A percentile compares a stretch with the other conserved stretches of the same genome.
These are phyloP conservation scores for Enteromius paludinosus DNA, from an alignment of 2,797 vertebrate species.

Conservation along the genomic window DNA sequence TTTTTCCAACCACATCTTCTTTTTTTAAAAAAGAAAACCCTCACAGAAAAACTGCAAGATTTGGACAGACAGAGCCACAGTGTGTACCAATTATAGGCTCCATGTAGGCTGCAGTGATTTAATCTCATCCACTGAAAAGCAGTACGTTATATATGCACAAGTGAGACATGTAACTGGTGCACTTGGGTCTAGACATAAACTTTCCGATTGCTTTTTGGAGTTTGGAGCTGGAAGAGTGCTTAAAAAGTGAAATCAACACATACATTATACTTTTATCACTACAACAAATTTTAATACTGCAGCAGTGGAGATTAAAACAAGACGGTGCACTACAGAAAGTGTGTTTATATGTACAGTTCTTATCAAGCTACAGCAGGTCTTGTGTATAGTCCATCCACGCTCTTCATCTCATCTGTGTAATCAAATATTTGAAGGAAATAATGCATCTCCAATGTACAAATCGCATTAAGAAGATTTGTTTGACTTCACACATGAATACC, in stretches of 20 bases:
- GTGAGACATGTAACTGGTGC: neutral
- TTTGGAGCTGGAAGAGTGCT: neutral
- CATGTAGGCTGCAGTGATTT: constrained; percentile 18
- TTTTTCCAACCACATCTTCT: constrained; percentile 39
- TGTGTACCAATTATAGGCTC: constrained; percentile 1
- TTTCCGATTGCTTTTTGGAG: neutral
- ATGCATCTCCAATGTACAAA: neutral
- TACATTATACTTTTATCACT: neutral
- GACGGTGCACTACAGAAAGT: neutral
- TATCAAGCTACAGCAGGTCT: neutral
- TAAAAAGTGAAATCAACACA: neutral
- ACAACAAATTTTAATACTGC: neutral
- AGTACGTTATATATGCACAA: neutral
- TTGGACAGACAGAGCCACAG: constrained; percentile 18
- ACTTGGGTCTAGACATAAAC: neutral
- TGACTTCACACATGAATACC: neutral
- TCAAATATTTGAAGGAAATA: neutral
- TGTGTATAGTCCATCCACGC: neutral
- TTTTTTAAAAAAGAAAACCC: constrained; percentile 31
- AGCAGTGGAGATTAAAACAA: neutral
- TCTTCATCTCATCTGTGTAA: neutral
- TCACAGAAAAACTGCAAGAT: constrained; percentile 23
- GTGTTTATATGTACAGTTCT: neutral
- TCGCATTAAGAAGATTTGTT: neutral
- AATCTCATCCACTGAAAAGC: constrained; percentile 13